These are phyloP conservation scores for Brachyptera risi DNA, from an alignment of 2,888 invertebrate genomes.

Conservation along the genomic window DNA sequence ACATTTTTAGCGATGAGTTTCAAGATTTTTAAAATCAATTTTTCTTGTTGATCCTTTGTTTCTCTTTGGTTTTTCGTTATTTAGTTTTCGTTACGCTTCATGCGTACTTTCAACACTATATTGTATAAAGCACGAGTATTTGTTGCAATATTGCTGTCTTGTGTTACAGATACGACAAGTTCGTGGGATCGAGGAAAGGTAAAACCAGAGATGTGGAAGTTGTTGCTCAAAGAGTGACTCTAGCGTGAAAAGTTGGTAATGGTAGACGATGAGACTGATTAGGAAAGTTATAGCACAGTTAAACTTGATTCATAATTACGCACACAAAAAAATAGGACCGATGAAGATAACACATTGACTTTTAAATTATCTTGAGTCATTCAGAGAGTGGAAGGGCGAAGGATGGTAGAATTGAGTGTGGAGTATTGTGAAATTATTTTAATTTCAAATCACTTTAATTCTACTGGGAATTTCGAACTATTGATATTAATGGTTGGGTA, in stretches of 20 bases:
- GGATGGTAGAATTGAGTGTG: background rate
- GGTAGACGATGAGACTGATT: no score
- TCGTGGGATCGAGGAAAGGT: slow-evolving; percentile 44
- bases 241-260: slow-evolving; percentile 50
- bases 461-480: no score
- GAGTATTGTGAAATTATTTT: background rate
- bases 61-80: background rate
- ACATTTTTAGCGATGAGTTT: no score
- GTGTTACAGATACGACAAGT: slow-evolving; percentile 55
- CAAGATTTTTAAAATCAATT: no score
- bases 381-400: background rate
- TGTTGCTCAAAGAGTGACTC: slow-evolving; percentile 53
- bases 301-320: no score
- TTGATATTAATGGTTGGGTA: no score
- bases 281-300: no score
- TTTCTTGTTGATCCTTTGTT: background rate
- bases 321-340: no score
- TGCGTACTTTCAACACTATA: no score
- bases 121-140: no score
- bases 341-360: no score
- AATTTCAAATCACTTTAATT: background rate
- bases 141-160: background rate
- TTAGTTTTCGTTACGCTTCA: background rate
- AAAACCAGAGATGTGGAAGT: slow-evolving; percentile 8
- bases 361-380: no score